These are phyloP conservation scores for Xenotilapia longispinis DNA, from an alignment of 2,113 vertebrate species.

Conservation along the genomic window DNA sequence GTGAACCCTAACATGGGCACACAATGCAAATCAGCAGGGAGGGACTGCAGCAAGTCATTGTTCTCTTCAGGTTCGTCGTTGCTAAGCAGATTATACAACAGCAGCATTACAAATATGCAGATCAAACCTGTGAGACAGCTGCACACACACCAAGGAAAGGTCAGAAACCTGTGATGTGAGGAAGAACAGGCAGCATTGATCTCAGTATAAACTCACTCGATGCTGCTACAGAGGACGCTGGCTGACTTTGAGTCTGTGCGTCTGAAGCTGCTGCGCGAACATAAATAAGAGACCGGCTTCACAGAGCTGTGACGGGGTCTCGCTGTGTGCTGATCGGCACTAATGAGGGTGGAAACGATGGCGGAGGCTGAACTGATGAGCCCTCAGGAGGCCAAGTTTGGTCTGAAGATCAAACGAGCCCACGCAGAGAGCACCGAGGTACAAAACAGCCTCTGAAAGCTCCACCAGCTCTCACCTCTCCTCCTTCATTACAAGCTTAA, in stretches of 20 bases:
- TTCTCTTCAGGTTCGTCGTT: not conserved
- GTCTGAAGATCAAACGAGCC: not conserved
- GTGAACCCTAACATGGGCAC: not conserved
- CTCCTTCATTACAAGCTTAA: not conserved
- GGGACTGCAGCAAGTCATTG: not conserved
- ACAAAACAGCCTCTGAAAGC: not conserved
- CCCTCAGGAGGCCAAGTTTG: not conserved
- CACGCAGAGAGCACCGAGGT: not conserved
- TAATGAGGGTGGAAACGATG: not conserved
- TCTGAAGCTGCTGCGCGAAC: not conserved
- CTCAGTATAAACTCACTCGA: not conserved
- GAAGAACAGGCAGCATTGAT: not conserved
- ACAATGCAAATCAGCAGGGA: not conserved
- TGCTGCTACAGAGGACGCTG: not conserved
- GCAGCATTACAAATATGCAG: not conserved
- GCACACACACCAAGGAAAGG: rapidly evolving
- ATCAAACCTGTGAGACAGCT: not conserved
- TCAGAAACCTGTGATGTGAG: not conserved
- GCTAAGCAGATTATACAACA: not conserved
- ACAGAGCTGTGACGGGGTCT: not conserved
- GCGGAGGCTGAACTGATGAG: not conserved
- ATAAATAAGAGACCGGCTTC: not conserved
- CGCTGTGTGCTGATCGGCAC: not conserved
- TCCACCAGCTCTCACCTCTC: not conserved
- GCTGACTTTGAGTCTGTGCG: not conserved